Evolutionary conservation across 1,140 invertebrate species (phyloP).

Genomic region (Drosophila hydei): DNA sequence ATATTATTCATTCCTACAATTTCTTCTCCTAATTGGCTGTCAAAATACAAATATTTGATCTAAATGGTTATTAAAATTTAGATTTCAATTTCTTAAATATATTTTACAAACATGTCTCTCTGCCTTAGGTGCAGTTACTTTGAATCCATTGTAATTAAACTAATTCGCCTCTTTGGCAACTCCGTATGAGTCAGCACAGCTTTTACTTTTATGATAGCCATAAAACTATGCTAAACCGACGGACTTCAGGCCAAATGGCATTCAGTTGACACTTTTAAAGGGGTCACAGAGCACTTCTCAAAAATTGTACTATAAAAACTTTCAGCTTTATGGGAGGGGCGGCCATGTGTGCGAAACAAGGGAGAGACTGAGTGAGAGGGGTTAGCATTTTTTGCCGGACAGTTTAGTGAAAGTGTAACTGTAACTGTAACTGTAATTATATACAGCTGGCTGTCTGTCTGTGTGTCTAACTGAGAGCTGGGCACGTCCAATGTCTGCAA

Average conservation of each 20-base stretch:
- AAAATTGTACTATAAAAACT: constrained; percentile 28
- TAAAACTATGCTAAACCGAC: constrained; percentile 33
- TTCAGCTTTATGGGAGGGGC: constrained; percentile 53
- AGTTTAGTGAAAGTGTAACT: constrained; percentile 69
- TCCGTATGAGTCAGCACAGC: constrained; percentile 30
- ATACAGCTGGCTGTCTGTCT: constrained; percentile 61
- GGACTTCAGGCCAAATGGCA: constrained; percentile 6
- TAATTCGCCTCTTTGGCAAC: constrained; percentile 1
- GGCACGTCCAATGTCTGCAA: constrained; percentile 52
- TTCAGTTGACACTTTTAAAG: constrained; percentile 68
- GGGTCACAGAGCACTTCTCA: constrained; percentile 58
- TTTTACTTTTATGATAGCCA: constrained; percentile 24
- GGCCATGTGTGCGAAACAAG: not conserved
- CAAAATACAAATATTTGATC: too few relatives aligned
- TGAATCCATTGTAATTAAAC: not conserved
- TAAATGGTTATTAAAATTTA: too few relatives aligned
- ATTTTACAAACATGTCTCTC: not conserved
- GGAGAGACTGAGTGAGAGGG: not conserved
- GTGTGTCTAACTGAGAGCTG: constrained; percentile 26
- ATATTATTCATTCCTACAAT: too few relatives aligned
- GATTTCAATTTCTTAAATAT: not conserved
- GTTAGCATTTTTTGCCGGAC: constrained; percentile 14
- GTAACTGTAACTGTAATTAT: constrained; percentile 75
- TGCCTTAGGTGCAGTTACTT: not conserved
- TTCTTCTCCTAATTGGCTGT: too few relatives aligned